Conservation (phyloP, 1,140 invertebrate species). For the Neodiprion lecontei region DNA sequence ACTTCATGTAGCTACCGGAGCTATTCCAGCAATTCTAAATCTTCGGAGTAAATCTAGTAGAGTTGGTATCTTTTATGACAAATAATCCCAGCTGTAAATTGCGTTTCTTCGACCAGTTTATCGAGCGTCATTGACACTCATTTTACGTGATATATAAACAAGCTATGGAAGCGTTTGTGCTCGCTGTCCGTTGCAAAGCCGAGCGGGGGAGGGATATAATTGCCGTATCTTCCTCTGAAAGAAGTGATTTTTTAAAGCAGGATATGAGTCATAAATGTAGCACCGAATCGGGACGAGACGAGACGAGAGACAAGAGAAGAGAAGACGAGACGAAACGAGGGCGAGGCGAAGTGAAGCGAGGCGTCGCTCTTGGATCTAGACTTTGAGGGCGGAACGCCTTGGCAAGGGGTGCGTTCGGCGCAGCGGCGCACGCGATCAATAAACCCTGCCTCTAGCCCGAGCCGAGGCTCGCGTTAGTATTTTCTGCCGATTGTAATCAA, state of each 20-base stretch:
- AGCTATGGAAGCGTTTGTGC: background rate
- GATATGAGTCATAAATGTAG: background rate
- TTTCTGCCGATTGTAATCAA: background rate
- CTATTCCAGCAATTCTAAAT: too few relatives aligned
- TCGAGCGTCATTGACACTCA: too few relatives aligned
- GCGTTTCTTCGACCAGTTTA: too few relatives aligned
- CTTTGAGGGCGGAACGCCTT: background rate
- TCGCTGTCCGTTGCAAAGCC: background rate
- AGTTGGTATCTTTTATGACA: too few relatives aligned
- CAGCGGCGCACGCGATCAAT: conserved; percentile 9
- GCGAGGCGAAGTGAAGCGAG: conserved; percentile 3
- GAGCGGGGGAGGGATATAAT: background rate
- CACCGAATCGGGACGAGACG: background rate
- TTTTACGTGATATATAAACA: background rate
- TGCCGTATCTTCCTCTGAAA: background rate
- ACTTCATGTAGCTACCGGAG: too few relatives aligned
- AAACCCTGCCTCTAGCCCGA: background rate
- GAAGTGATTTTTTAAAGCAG: background rate
- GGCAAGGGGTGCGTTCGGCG: conserved; percentile 11
- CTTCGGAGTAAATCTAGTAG: too few relatives aligned
- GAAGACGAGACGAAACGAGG: background rate
- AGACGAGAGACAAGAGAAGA: background rate
- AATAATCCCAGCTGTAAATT: too few relatives aligned
- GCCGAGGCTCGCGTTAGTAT: background rate
- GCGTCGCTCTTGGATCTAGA: background rate